Evolutionary conservation across 2,113 vertebrate genomes (phyloP).

Genomic region (Vanacampus margaritifer): DNA sequence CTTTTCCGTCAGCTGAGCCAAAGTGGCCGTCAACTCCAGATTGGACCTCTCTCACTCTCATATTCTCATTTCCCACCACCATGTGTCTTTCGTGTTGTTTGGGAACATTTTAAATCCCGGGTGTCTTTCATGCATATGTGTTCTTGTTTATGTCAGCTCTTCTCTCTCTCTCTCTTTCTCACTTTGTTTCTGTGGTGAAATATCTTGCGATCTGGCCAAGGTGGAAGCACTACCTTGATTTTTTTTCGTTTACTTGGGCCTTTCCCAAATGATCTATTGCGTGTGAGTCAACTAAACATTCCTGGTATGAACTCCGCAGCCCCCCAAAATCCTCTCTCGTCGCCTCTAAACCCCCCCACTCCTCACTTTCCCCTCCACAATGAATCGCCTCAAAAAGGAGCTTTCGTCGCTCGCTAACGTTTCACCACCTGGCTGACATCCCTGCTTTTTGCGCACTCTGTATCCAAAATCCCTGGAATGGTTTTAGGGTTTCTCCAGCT

Average conservation of each 20-base stretch:
- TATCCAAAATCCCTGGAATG: conserved; percentile 51
- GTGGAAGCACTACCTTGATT: conserved; percentile 22
- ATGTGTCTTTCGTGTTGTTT: conserved; percentile 9
- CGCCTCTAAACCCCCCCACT: neutral
- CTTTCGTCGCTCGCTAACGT: neutral
- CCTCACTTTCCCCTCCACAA: neutral
- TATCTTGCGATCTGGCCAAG: conserved; percentile 22
- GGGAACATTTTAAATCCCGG: conserved; percentile 1
- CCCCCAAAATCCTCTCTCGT: neutral
- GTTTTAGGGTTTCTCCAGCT: conserved; percentile 67
- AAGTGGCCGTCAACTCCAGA: conserved; percentile 8
- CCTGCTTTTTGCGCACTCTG: neutral
- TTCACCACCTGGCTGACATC: neutral
- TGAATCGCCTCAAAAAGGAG: neutral
- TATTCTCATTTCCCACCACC: conserved; percentile 18
- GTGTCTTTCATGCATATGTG: conserved; percentile 16
- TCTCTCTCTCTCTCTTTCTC: neutral
- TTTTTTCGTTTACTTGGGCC: conserved; percentile 23
- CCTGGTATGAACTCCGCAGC: neutral
- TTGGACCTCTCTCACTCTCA: neutral
- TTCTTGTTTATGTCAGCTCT: conserved; percentile 17
- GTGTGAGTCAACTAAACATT: neutral
- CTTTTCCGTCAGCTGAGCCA: conserved; percentile 20
- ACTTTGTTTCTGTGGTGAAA: conserved; percentile 1
- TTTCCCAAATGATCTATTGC: conserved; percentile 26